A percentile compares a stretch with the other conserved stretches of the same genome.
Evolutionary conservation across 2,797 vertebrate genomes (phyloP).

Genomic region (Oophaga sylvatica): DNA sequence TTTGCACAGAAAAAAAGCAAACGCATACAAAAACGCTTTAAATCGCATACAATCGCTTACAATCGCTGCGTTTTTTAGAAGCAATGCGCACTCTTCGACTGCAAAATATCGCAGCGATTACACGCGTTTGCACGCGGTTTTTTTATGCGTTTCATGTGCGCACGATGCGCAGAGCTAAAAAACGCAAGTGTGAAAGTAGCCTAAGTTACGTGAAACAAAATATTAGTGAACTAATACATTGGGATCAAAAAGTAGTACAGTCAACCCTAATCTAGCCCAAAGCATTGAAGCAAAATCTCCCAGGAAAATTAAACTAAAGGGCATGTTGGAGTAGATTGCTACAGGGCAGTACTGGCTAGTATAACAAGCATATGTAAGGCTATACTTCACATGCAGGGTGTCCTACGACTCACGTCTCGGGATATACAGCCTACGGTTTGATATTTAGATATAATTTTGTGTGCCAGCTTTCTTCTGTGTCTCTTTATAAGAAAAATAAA

Average conservation of each 20-base stretch:
- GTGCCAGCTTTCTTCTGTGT: constrained; percentile 4
- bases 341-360: neutral
- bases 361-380: constrained; percentile 6
- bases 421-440: constrained; percentile 5
- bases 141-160: no score
- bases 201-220: neutral
- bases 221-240: neutral
- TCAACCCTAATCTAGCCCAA: neutral
- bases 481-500: constrained; percentile 33
- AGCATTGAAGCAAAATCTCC: neutral
- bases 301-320: constrained; percentile 6
- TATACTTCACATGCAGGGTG: neutral
- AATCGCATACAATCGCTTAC: no score
- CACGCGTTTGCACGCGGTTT: no score
- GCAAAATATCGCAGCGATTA: no score
- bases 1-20: no score
- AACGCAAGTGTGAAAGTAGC: no score
- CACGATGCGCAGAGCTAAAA: no score
- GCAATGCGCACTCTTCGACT: no score
- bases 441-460: constrained; percentile 33
- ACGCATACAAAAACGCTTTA: no score
- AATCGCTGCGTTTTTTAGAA: no score
- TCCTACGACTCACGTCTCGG: neutral
- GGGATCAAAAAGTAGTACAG: neutral
- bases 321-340: neutral